phyloP scores from a whole-genome alignment of 2,888 invertebrate genomes.

The Platycheirus rosarum region DNA sequence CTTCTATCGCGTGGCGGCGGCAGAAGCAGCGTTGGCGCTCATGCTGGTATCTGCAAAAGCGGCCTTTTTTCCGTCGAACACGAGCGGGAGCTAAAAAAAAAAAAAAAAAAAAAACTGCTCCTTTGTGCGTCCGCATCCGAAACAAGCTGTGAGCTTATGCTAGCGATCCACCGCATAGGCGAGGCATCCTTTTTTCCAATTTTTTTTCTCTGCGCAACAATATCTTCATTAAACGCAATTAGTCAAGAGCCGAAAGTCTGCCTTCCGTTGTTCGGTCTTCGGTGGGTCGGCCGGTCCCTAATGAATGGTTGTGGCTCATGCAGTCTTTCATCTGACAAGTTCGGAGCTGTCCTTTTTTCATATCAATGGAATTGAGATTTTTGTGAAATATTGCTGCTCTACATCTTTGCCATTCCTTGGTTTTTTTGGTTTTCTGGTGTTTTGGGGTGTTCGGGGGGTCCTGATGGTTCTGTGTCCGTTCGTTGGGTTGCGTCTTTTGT shows the following conservation, averaged over 20 bases:
- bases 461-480: not conserved
- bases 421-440: conserved; percentile 2
- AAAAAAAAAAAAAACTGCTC: conserved; percentile 39
- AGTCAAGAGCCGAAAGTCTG: conserved; percentile 68
- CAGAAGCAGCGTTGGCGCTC: conserved; percentile 22
- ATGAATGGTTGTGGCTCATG: conserved; percentile 68
- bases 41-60: conserved; percentile 36
- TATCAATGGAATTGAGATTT: conserved; percentile 70
- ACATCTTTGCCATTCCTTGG: conserved; percentile 48
- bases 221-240: conserved; percentile 70
- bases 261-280: conserved; percentile 42
- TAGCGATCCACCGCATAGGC: conserved; percentile 51
- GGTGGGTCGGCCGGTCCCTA: conserved; percentile 44
- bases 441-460: too few relatives aligned
- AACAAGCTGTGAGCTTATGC: conserved; percentile 43
- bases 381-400: conserved; percentile 60
- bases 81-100: not conserved
- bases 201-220: conserved; percentile 41
- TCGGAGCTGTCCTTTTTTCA: conserved; percentile 65
- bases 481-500: conserved; percentile 41
- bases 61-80: conserved; percentile 14
- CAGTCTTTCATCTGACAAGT: conserved; percentile 68
- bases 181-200: conserved; percentile 39
- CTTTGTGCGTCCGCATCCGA: conserved; percentile 51
- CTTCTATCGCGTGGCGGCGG: not conserved